These are phyloP conservation scores for Phymastichus coffea DNA, from an alignment of 1,140 invertebrate genomes.

Conservation along the genomic window DNA sequence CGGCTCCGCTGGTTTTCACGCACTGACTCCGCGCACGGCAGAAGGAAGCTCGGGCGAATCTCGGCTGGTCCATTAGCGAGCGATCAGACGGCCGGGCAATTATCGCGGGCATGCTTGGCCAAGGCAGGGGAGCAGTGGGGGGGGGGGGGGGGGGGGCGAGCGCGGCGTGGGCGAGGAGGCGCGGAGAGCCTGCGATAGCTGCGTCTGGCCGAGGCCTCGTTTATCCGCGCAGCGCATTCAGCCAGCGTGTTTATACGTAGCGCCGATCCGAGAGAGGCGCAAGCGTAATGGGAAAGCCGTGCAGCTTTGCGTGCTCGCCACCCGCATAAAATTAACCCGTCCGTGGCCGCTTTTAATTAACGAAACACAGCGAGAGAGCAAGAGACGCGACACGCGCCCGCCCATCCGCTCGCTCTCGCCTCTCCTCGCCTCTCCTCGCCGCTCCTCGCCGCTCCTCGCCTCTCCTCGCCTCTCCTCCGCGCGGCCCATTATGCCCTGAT, in stretches of 20 bases:
- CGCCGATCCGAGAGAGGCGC: too few relatives aligned
- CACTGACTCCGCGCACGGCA: neutral
- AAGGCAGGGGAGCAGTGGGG: neutral
- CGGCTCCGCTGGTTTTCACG: neutral
- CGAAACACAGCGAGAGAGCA: slow-evolving; percentile 46
- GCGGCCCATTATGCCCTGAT: too few relatives aligned
- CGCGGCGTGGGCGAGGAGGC: neutral
- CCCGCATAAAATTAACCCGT: slow-evolving; percentile 56
- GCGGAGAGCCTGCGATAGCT: neutral
- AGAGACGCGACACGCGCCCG: neutral
- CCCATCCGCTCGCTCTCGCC: too few relatives aligned
- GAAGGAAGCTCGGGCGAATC: too few relatives aligned
- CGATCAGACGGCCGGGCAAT: neutral
- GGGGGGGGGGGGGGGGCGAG: neutral
- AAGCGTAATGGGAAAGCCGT: slow-evolving; percentile 56
- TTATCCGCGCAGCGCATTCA: too few relatives aligned
- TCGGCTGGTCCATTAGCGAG: neutral
- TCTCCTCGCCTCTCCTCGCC: too few relatives aligned
- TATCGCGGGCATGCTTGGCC: neutral
- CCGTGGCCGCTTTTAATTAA: slow-evolving; percentile 54
- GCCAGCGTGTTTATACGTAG: slow-evolving; percentile 38
- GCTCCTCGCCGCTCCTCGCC: too few relatives aligned
- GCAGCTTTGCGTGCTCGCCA: slow-evolving; percentile 47
- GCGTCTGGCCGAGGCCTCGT: too few relatives aligned
- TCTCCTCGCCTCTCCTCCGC: too few relatives aligned